Conservation (phyloP, 2,797 vertebrate genomes). For the Hafferia zeledoni region DNA sequence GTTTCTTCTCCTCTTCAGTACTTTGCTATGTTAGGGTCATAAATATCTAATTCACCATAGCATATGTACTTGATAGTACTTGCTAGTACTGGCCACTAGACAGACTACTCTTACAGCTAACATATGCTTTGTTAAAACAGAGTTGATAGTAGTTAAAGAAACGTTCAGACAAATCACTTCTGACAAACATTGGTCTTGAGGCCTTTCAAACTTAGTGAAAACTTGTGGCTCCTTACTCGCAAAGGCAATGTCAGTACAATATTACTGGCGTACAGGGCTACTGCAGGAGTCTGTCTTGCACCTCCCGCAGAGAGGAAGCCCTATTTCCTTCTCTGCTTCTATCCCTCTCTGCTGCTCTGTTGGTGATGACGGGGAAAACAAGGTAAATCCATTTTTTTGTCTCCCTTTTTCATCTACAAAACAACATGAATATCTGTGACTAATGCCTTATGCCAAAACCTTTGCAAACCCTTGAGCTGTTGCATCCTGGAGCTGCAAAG, state of each 20-base stretch:
- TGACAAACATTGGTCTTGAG: neutral
- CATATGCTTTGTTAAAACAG: neutral
- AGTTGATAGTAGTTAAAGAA: neutral
- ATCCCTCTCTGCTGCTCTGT: neutral
- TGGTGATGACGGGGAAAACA: neutral
- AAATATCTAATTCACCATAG: neutral
- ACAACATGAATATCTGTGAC: neutral
- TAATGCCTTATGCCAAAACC: neutral
- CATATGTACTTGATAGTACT: neutral
- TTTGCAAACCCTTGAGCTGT: slow-evolving; percentile 6
- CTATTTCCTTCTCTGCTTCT: neutral
- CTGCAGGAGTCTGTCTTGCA: neutral
- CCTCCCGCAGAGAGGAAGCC: neutral
- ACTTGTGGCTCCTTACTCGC: fast-evolving
- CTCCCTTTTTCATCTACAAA: neutral
- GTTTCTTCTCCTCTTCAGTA: neutral
- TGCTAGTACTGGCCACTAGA: neutral
- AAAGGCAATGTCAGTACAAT: neutral
- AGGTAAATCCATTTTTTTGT: neutral
- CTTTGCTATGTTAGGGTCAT: neutral
- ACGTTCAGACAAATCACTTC: neutral
- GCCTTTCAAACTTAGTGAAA: neutral
- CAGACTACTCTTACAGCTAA: neutral
- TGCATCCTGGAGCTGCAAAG: slow-evolving; percentile 19
- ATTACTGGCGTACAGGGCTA: neutral